phyloP scores from a whole-genome alignment of 2,888 invertebrate species.

The Pterostichus niger region DNA sequence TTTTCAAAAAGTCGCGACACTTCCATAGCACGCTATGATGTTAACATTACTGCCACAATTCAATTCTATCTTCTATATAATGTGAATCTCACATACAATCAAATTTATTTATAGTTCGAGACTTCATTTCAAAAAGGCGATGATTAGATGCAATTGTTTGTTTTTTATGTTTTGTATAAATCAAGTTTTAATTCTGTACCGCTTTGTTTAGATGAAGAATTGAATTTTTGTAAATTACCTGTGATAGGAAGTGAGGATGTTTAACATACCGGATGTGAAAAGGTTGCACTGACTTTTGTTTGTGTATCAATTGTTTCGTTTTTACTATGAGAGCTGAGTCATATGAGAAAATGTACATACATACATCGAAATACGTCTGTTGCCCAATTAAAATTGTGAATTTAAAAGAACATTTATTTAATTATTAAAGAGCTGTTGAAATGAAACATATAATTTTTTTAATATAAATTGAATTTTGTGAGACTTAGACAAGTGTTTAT shows the following conservation, averaged over 20 bases:
- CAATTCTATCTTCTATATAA: not conserved
- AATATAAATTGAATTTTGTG: no score
- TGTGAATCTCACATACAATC: constrained; percentile 3
- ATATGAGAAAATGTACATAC: constrained; percentile 7
- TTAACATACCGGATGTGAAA: constrained; percentile 58
- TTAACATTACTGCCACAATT: constrained; percentile 39
- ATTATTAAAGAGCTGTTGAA: no score
- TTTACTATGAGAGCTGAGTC: not conserved
- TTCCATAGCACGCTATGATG: constrained; percentile 53
- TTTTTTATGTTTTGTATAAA: constrained; percentile 8
- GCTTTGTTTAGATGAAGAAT: not conserved
- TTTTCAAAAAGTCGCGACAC: constrained; percentile 58
- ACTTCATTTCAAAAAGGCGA: not conserved
- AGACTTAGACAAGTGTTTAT: no score
- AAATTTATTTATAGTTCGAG: constrained; percentile 16
- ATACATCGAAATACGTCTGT: not conserved
- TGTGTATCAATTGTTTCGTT: constrained; percentile 30
- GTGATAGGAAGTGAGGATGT: constrained; percentile 52
- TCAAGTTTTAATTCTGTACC: constrained; percentile 6
- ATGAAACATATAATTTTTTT: no score
- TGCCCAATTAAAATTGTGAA: no score
- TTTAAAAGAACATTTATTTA: no score
- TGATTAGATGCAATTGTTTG: not conserved
- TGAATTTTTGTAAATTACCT: constrained; percentile 53
- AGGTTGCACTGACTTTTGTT: constrained; percentile 11